Percentiles rank a stretch among this genome's conserved stretches.
Conservation (phyloP, 1,140 invertebrate genomes). For the Diorhabda elongata region DNA sequence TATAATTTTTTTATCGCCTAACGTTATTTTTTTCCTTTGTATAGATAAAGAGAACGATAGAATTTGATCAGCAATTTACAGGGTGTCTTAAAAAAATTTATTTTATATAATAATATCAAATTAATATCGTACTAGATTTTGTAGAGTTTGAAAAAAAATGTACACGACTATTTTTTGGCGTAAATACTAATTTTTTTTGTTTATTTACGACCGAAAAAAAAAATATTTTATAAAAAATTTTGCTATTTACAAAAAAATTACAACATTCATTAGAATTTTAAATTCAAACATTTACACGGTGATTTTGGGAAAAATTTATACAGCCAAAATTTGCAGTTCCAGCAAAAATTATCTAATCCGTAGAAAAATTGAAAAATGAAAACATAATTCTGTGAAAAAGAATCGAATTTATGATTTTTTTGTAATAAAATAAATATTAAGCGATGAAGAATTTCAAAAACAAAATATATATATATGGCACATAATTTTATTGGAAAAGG, state of each 20-base stretch:
- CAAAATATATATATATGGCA: background rate
- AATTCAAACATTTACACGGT: background rate
- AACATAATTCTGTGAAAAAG: too few species aligned
- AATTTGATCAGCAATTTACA: too few species aligned
- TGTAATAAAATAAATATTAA: too few species aligned
- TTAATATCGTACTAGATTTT: background rate
- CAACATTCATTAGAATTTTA: constrained; percentile 10
- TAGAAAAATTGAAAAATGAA: too few species aligned
- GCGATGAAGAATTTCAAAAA: background rate
- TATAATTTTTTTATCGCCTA: too few species aligned
- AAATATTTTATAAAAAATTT: constrained; percentile 15
- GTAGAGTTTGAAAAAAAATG: background rate
- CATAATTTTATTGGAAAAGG: background rate
- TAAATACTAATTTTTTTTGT: background rate
- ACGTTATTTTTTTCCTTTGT: too few species aligned
- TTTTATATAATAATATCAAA: background rate
- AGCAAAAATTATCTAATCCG: too few species aligned
- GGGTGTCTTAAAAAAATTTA: too few species aligned
- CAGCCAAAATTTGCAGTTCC: too few species aligned
- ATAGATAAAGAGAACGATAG: too few species aligned
- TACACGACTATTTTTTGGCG: background rate
- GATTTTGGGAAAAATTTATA: background rate
- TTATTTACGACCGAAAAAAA: background rate
- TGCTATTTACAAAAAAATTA: constrained; percentile 1
- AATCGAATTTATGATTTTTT: too few species aligned